phyloP scores from a whole-genome alignment of 2,113 vertebrate species.

The Hipposideros armiger region DNA sequence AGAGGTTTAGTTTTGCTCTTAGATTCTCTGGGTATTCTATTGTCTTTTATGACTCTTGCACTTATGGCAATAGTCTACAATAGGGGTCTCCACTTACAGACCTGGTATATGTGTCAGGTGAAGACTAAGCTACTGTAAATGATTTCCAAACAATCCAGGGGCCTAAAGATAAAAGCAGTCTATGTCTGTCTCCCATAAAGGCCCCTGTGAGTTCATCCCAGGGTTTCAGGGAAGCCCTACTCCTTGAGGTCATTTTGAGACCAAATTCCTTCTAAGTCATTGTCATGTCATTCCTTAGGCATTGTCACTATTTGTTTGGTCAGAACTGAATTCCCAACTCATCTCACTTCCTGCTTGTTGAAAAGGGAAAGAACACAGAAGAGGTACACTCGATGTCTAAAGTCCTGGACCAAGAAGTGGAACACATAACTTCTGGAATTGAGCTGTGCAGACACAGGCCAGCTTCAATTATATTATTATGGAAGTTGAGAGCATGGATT shows the following conservation, averaged over 20 bases:
- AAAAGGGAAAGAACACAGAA: not conserved
- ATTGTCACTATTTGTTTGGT: not conserved
- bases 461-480: not conserved
- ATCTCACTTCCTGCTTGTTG: not conserved
- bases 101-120: not conserved
- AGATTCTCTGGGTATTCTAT: not conserved
- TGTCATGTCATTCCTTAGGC: not conserved
- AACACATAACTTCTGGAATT: not conserved
- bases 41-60: not conserved
- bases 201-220: not conserved
- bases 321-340: not conserved
- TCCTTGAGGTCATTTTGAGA: not conserved
- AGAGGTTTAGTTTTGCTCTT: not conserved
- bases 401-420: not conserved
- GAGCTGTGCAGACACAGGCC: not conserved
- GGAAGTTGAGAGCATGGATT: not conserved
- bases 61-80: not conserved
- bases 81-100: not conserved
- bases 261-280: not conserved
- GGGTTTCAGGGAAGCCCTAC: not conserved
- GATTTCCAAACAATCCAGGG: not conserved
- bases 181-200: not conserved
- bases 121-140: not conserved
- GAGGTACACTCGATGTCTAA: not conserved
- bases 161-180: not conserved